phyloP scores from a whole-genome alignment of 2,888 invertebrate species.

The Chalcis sispes region DNA sequence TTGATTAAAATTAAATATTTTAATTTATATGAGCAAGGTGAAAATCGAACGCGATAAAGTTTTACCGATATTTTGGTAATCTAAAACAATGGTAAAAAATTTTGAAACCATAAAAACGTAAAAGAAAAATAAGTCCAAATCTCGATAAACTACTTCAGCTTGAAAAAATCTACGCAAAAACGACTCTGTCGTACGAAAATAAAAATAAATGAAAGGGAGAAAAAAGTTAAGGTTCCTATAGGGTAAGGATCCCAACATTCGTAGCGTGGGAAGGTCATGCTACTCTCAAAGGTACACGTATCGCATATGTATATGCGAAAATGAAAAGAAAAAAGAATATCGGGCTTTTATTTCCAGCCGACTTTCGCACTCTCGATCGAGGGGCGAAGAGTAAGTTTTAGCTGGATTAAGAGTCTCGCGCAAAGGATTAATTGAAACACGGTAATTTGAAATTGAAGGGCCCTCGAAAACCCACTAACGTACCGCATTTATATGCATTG shows the following conservation, averaged over 20 bases:
- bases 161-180: neutral
- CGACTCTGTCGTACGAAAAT: neutral
- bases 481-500: conserved; percentile 50
- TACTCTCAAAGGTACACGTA: no score
- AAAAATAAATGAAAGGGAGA: neutral
- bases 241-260: no score
- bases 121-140: no score
- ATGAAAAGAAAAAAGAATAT: neutral
- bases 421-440: conserved; percentile 64
- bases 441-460: conserved; percentile 61
- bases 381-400: neutral
- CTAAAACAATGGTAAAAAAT: no score
- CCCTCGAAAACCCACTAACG: conserved; percentile 25
- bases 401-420: no score
- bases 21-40: no score
- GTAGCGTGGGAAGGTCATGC: neutral
- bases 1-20: no score
- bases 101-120: no score
- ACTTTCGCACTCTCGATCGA: neutral
- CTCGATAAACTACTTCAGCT: neutral
- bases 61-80: no score
- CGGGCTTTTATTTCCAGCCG: neutral
- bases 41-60: no score
- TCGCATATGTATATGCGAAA: neutral
- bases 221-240: no score